Percentiles rank a stretch among this genome's conserved stretches.
Evolutionary conservation across 2,888 invertebrate species (phyloP).

Genomic region (Schrankia costaestrigalis): DNA sequence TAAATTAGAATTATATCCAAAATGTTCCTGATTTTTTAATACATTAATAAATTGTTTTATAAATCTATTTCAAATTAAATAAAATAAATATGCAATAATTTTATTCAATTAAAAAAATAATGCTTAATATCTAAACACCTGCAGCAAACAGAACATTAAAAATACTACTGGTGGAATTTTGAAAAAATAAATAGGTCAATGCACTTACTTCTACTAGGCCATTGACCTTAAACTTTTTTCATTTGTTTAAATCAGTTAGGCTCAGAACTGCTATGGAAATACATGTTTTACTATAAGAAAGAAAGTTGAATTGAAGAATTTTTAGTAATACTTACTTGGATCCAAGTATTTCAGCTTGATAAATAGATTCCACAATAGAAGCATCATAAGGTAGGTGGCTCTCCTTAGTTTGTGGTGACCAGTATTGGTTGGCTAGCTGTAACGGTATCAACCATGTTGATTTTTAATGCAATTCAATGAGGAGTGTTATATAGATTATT

Average conservation of each 20-base stretch:
- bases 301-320: conserved; percentile 12
- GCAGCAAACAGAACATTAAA: conserved; percentile 10
- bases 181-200: conserved; percentile 65
- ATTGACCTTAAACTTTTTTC: conserved; percentile 58
- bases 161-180: conserved; percentile 42
- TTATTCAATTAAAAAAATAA: too few relatives aligned
- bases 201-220: conserved; percentile 61
- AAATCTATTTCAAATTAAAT: too few relatives aligned
- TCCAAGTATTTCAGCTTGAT: conserved; percentile 91
- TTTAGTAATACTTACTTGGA: conserved; percentile 85
- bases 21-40: too few relatives aligned
- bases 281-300: conserved; percentile 15
- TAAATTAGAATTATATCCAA: too few relatives aligned
- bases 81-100: too few relatives aligned
- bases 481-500: conserved; percentile 70
- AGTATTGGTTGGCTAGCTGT: conserved; percentile 94
- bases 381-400: conserved; percentile 87
- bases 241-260: conserved; percentile 69
- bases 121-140: conserved; percentile 25
- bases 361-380: conserved; percentile 92
- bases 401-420: conserved; percentile 92
- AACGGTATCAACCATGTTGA: conserved; percentile 63
- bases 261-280: conserved; percentile 42
- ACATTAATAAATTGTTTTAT: too few relatives aligned
- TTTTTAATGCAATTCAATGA: conserved; percentile 62